Percentiles rank a stretch among this genome's conserved stretches.
Evolutionary conservation across 2,888 invertebrate species (phyloP).

Genomic region (Eumacrocentrus americanus): DNA sequence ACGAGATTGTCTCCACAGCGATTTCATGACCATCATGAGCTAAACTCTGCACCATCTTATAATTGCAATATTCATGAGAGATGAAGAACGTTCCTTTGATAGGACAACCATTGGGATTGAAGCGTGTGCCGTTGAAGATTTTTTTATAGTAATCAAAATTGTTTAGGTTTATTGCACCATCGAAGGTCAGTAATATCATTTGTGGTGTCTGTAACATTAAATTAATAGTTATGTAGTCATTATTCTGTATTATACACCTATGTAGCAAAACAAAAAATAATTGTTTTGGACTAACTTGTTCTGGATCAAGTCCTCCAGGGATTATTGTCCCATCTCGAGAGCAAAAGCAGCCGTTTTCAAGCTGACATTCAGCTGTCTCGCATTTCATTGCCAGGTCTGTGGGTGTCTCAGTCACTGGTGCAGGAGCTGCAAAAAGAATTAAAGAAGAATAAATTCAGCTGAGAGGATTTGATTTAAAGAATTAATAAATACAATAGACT

Average conservation of each 20-base stretch:
- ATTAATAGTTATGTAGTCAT: slow-evolving; percentile 6
- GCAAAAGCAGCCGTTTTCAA: slow-evolving; percentile 92
- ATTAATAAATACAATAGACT: slow-evolving; percentile 58
- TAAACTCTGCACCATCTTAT: slow-evolving; percentile 88
- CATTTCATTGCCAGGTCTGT: slow-evolving; percentile 81
- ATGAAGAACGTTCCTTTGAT: slow-evolving; percentile 92
- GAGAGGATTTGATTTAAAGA: background rate
- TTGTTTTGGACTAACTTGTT: slow-evolving; percentile 73
- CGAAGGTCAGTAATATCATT: slow-evolving; percentile 91
- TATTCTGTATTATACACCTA: background rate
- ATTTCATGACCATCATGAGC: slow-evolving; percentile 90
- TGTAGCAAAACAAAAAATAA: background rate
- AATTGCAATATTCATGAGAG: slow-evolving; percentile 88
- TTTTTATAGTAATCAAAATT: slow-evolving; percentile 88
- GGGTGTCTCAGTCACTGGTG: slow-evolving; percentile 82
- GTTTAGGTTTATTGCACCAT: slow-evolving; percentile 91
- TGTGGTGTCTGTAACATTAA: slow-evolving; percentile 78
- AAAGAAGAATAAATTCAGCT: background rate
- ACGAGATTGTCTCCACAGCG: slow-evolving; percentile 75
- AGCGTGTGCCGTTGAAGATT: slow-evolving; percentile 79
- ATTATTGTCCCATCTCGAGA: slow-evolving; percentile 89
- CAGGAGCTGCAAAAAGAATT: slow-evolving; percentile 70
- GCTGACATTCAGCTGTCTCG: slow-evolving; percentile 73
- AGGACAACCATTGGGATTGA: slow-evolving; percentile 89
- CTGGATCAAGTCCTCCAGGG: slow-evolving; percentile 81